phyloP scores from a whole-genome alignment of 2,113 vertebrate genomes.

The Charadrius vociferus region DNA sequence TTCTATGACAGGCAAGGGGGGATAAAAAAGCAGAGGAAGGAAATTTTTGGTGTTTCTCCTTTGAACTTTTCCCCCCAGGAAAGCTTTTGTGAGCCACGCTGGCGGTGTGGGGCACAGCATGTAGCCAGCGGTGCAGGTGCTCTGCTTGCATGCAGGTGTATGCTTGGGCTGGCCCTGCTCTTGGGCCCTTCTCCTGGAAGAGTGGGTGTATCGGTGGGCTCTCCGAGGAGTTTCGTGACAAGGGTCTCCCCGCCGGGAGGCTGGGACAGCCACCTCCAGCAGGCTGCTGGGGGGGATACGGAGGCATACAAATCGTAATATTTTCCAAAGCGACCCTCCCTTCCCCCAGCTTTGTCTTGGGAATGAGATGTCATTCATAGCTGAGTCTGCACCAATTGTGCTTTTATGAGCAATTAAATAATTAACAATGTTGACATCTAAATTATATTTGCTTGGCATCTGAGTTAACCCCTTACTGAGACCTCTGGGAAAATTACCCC shows the following conservation, averaged over 20 bases:
- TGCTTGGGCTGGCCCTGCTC: not conserved
- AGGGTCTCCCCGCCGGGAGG: fast-evolving
- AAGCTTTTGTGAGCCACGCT: not conserved
- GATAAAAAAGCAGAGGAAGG: not conserved
- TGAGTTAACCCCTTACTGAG: slow-evolving; percentile 31
- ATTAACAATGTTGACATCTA: slow-evolving; percentile 62
- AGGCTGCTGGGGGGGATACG: fast-evolving
- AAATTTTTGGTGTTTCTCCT: not conserved
- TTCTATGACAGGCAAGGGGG: not conserved
- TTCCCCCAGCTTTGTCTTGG: not conserved
- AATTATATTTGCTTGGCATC: slow-evolving; percentile 46
- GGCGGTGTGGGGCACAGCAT: fast-evolving
- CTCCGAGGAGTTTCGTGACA: not conserved
- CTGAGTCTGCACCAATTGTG: slow-evolving; percentile 2
- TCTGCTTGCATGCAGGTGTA: not conserved
- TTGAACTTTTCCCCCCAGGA: not conserved
- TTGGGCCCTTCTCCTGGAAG: not conserved
- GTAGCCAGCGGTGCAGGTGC: not conserved
- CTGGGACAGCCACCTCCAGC: not conserved
- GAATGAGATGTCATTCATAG: not conserved
- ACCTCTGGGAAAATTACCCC: not conserved
- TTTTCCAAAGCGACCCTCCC: not conserved
- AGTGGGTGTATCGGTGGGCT: not conserved
- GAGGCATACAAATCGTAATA: fast-evolving
- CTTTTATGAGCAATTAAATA: slow-evolving; percentile 60